Conservation (phyloP, 2,797 vertebrate species). For the Lophotriccus pileatus region DNA sequence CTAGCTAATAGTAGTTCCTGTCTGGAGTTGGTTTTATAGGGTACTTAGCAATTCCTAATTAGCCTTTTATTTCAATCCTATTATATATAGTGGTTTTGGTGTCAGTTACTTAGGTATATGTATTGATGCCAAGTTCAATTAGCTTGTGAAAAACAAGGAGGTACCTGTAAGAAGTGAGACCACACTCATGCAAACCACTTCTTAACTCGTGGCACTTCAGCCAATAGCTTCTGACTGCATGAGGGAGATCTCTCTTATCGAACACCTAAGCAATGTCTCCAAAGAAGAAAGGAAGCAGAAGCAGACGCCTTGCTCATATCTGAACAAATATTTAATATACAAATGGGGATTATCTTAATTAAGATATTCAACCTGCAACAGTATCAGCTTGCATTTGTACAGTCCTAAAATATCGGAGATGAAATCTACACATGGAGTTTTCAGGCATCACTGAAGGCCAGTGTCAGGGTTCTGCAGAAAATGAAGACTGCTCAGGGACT, state of each 20-base stretch:
- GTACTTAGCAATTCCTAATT: not conserved
- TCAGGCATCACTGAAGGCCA: not conserved
- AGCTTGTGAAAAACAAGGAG: not conserved
- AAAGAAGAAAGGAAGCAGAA: not conserved
- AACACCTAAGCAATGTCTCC: not conserved
- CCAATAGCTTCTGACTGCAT: not conserved
- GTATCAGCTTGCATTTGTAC: not conserved
- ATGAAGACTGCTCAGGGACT: not conserved
- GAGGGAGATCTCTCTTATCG: fast-evolving
- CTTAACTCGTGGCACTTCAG: not conserved
- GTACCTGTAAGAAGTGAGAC: not conserved
- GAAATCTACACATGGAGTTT: not conserved
- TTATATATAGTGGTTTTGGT: not conserved
- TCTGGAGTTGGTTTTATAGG: not conserved
- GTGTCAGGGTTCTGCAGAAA: not conserved
- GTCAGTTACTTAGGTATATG: not conserved
- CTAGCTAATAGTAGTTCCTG: not conserved
- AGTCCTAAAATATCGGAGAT: not conserved
- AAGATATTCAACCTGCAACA: not conserved
- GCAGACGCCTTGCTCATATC: not conserved
- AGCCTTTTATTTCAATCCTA: not conserved
- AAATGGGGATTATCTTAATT: not conserved
- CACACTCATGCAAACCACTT: not conserved
- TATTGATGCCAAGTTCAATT: not conserved
- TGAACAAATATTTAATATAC: not conserved